Evolutionary conservation across 2,797 vertebrate genomes (phyloP).

Genomic region (Eulemur rubriventer): DNA sequence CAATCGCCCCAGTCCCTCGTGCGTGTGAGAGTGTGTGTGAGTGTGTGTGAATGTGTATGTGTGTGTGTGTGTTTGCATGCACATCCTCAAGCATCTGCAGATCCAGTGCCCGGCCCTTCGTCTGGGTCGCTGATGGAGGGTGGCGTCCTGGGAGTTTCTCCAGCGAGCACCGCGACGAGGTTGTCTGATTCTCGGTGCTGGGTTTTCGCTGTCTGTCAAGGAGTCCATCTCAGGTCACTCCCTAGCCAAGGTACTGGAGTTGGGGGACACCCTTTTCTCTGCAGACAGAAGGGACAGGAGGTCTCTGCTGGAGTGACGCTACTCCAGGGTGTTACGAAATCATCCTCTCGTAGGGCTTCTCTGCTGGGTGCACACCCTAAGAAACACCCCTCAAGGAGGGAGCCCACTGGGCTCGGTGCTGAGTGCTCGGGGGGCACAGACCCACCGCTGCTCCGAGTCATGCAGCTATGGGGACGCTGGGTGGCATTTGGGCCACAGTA

Average conservation of each 20-base stretch:
- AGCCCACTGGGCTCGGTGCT: accelerated
- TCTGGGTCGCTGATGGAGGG: neutral
- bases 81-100: neutral
- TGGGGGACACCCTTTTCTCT: accelerated
- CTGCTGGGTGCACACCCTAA: neutral
- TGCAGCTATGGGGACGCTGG: accelerated
- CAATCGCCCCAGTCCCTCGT: neutral
- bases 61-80: no score
- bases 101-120: accelerated
- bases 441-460: accelerated
- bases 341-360: neutral
- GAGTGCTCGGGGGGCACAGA: accelerated
- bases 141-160: no score
- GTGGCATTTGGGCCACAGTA: no score
- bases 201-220: neutral
- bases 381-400: neutral
- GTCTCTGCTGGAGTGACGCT: no score
- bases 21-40: no score
- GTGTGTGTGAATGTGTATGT: no score
- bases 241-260: no score
- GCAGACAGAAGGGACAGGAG: neutral
- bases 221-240: accelerated
- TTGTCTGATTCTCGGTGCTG: neutral
- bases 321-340: no score
- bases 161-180: neutral